Base-by-base conservation (phyloP, 1,140 invertebrate genomes). In the Sitodiplosis mosellana region DNA sequence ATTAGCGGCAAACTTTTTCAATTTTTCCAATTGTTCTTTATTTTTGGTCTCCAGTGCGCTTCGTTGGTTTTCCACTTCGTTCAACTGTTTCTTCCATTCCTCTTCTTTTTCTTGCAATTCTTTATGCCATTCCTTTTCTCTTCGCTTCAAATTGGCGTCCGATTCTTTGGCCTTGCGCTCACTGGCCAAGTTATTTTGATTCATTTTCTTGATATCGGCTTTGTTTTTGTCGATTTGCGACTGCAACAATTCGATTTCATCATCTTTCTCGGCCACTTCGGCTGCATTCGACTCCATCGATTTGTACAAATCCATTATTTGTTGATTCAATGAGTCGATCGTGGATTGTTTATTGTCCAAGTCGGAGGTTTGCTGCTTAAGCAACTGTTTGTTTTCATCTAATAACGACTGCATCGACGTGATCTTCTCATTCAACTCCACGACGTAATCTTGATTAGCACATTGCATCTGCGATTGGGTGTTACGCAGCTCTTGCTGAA, bases 1-100 rank as follows among this genome's bases (percentile, higher is more conserved):
- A 55, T 75, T 82, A 0, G 76, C 67, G 2, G 80, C 81, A 52
- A 80, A 75, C 52, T 83, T 83, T 54, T 83, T 84, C 59, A 85
- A 72, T 61, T 83, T 84, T 46, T 83, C 80, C 20, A 77, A 56
- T 40, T 56, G 44, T 48, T 69, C 58, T 57, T 58, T 55, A 63
- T 77, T 58, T 56, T 65, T 69, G 51, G 58, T 50, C 60, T 70
- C 55, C 44, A 66, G 17, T 50, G 63, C 44, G 50, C 5, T 48
- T 50, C 22, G 56, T 56, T 12, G 46, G 37, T 33, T 61, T 55
- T 44, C 70, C 48, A 44, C 58, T 59, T 40, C 54, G 53, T 49
- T 72, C 59, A 14, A 73, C 52, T 37, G 56, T 51, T 15, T 57
- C 54, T 7, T 68, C 56, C 40, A 57, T 54, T 42, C 64, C 50